Base-by-base conservation (phyloP, 2,113 vertebrate genomes). In the Ailurus styani region DNA sequence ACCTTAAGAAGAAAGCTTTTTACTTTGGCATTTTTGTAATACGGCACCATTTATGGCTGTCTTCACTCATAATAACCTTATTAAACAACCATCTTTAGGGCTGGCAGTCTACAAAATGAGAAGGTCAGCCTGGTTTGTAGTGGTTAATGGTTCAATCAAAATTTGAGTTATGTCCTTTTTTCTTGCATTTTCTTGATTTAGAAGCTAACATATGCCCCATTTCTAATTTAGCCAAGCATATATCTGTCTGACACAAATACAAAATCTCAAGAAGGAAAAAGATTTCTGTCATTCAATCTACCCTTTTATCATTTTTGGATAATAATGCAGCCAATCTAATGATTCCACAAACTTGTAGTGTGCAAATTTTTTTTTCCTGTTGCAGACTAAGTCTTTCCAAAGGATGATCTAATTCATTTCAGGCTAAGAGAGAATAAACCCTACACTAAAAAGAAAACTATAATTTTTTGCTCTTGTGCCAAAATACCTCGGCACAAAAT, bases 291-390 rank as follows among this genome's bases (percentile, higher is more conserved):
- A 94, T 20, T 0, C 93, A 87, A 73, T 57, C n/a, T 6, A 45
- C 37, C 94, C 83, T 37, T 34, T 96, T 95, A 93, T 93, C 47
- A 77, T 47, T 97, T 98, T 93, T 98, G 96, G 97, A 98, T 79
- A 89, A 96, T 40, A 96, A 90, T 79, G 9, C 25, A 96, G 60
- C 73, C 78, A 40, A 55, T 91, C 64, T 84, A 97, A 55, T 68
- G 92, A 98, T 78, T 66, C 89, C 52, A 97, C 7, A 87, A 84
- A 84, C 27, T 91, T 17, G 90, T 27, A 62, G 62, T 20, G 29
- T 68, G 37, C 78, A 17, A 15, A n/a, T 62, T 72, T 60, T 79
- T 52, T 84, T 91, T 70, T 50, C 81, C 77, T 94, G 31, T 97
- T 97, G 29, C 87, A 83, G 40, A 97, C 29, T 77, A 96, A 97